Evolutionary conservation across 1,140 invertebrate species (phyloP), one percentile per base, ranked within the genome.

Genomic region (Orchestia grillus): DNA sequence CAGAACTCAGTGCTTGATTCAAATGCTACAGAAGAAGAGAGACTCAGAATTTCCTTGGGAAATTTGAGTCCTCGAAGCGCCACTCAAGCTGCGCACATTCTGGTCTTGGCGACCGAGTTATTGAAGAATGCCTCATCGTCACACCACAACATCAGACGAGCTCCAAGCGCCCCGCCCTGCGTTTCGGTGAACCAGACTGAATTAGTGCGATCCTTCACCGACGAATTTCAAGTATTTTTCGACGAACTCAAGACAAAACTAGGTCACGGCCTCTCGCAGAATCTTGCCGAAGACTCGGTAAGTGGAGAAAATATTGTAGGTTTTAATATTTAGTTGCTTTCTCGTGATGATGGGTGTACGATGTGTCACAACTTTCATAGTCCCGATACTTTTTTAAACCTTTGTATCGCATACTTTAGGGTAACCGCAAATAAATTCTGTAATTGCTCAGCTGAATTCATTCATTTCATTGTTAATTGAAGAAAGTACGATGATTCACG

Each of bases 271-370:
- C 43, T 94, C 40, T 94, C 92, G 0, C 92, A 94, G 92, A 47
- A 94, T 44, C 40, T 94, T 19, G 44, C 41, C 40, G 92, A 94
- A 40, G 92, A 94, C 44, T 94, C 92, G 92, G 92, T 94, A 94
- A 94, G 92, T 42, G 62, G 36, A 77, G 62, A 3, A 77, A 77
- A 19, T 77, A 77, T 23, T 3, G 36, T 77, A 77, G 62, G 36
- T 23, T 77, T 36, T 1, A 77, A 23, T 36, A 77, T 77, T 77
- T 77, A 15, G 62, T 36, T 77, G 28, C 3, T 23, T 23, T 19
- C 62, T 77, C 62, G 15, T 77, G 1, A 53, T 53, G 47, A 19
- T 53, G 47, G 47, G 11, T 77, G 28, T 28, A 15, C 62, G 15
- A 36, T 77, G 11, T 77, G 62, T 77, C 62, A 77, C 62, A 77